Evolutionary conservation across 2,888 invertebrate species (phyloP).

Genomic region (Macrophya annulata): DNA sequence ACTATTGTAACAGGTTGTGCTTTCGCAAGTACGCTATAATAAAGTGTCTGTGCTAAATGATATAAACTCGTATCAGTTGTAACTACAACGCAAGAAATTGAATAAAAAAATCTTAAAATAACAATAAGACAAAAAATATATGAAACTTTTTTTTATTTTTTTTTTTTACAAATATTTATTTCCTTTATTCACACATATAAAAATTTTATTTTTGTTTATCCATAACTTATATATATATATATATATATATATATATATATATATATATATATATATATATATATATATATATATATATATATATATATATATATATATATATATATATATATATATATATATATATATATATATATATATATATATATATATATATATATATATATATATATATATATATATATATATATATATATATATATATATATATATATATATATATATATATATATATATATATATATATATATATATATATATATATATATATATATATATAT

Average conservation of each 20-base stretch:
- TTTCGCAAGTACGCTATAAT: conserved; percentile 43
- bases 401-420: neutral
- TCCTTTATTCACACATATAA: conserved; percentile 2
- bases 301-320: neutral
- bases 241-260: neutral
- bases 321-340: neutral
- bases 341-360: neutral
- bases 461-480: neutral
- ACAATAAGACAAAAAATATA: neutral
- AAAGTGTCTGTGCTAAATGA: conserved; percentile 48
- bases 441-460: neutral
- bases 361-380: neutral
- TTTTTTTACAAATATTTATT: conserved; percentile 2
- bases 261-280: neutral
- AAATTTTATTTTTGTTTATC: neutral
- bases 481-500: neutral
- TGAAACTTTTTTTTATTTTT: neutral
- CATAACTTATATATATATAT: neutral
- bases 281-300: neutral
- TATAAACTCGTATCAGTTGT: conserved; percentile 32
- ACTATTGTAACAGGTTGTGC: conserved; percentile 46
- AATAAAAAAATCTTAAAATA: conserved; percentile 23
- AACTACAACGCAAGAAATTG: conserved; percentile 2
- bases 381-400: neutral
- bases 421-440: neutral